Evolutionary conservation across 2,113 vertebrate species (phyloP), one percentile per base, ranked within the genome.

Genomic region (Gasterosteus nipponicus): DNA sequence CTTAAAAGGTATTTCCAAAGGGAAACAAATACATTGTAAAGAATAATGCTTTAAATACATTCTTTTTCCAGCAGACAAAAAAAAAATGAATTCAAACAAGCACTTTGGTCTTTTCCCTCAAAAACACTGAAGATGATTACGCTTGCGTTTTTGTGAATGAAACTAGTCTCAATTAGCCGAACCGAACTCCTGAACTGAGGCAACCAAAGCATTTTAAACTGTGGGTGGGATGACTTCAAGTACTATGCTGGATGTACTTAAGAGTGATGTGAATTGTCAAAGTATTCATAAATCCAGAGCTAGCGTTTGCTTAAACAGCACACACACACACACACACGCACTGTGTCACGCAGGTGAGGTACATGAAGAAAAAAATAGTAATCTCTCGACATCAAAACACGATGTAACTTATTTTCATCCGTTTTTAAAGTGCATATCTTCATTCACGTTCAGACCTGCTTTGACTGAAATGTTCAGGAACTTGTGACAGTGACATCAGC

Each of bases 61-160:
- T 96, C 92, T n/a, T 86, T 91, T 92, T 93, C 73, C 93, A 93
- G 92, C 90, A 95, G 93, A 96, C 42, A 72, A 47, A 83, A 85
- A 59, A 73, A 69, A 62, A 77, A 72, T 38, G 33, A 51, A 47
- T 31, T 61, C 53, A 84, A 87, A 85, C 66, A 96, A 96, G 95
- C 94, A 97, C 96, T 97, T 98, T 97, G 97, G 96, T 97, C 94
- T 94, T 96, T 92, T 93, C 94, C 92, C 92, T 94, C 89, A 92
- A 91, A 94, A 67, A 78, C 93, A 81, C 92, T 81, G 91, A 92
- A 67, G 82, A 92, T 91, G 89, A 91, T 91, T 78, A 93, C 89
- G 89, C 90, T 73, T 82, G 71, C 67, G 42, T 69, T 62, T 74
- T 15, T 42, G 42, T 66, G 41, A 69, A 57, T 73, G 51, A 63